Conservation (phyloP, 37 sponge, comb jelly and placozoan genomes). For the Cladorhizidae sp. region DNA sequence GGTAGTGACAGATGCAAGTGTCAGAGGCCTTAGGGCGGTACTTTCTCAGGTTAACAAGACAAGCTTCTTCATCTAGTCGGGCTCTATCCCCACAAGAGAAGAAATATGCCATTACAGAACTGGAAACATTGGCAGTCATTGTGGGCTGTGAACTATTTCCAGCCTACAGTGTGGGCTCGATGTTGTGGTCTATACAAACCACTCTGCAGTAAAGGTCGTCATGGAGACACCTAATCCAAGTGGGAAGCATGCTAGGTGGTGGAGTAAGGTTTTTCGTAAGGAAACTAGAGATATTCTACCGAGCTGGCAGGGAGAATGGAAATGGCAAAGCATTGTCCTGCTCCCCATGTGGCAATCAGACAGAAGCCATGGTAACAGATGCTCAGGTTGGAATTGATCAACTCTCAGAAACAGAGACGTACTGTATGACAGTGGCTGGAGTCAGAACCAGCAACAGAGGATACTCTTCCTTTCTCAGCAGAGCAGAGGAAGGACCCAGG, state of each 20-base stretch:
- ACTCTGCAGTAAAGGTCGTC: conserved; percentile 71
- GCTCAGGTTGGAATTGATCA: too few species aligned
- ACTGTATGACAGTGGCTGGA: too few species aligned
- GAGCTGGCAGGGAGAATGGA: too few species aligned
- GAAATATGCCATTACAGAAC: conserved; percentile 63
- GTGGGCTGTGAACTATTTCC: conserved; percentile 57
- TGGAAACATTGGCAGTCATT: conserved; percentile 74
- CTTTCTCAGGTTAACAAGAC: conserved; percentile 39
- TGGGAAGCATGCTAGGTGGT: conserved; percentile 73
- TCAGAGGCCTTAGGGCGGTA: conserved; percentile 51
- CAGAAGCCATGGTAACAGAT: too few species aligned
- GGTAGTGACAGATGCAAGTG: conserved; percentile 64
- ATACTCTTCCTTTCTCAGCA: too few species aligned
- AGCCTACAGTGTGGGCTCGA: conserved; percentile 49
- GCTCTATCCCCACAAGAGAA: conserved; percentile 44
- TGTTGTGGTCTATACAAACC: conserved; percentile 58
- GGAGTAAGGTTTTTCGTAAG: conserved; percentile 45
- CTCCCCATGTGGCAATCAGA: too few species aligned
- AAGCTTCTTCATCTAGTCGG: conserved; percentile 41
- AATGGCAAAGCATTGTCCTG: too few species aligned
- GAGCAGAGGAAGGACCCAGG: too few species aligned
- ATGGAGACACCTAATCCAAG: conserved; percentile 59
- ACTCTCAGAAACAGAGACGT: too few species aligned
- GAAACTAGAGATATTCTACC: too few species aligned
- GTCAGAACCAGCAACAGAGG: too few species aligned